Percentiles rank a stretch among this genome's conserved stretches.
Conservation (phyloP, 1,140 invertebrate species). For the Camponotus pennsylvanicus region DNA sequence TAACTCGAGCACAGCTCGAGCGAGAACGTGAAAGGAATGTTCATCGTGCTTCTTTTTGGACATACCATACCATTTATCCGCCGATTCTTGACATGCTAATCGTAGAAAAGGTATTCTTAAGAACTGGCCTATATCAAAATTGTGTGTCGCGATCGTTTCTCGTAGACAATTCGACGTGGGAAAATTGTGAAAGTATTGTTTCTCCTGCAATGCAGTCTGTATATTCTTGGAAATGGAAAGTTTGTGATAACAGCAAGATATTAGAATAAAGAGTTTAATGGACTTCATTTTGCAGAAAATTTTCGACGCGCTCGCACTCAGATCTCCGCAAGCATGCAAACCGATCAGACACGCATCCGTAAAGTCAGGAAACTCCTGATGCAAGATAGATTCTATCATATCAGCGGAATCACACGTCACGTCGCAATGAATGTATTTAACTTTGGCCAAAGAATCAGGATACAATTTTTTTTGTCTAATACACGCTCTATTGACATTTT, state of each 20-base stretch:
- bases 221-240: constrained; percentile 80
- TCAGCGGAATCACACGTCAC: constrained; percentile 86
- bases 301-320: constrained; percentile 91
- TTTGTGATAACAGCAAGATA: constrained; percentile 96
- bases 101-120: constrained; percentile 89
- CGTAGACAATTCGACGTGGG: constrained; percentile 87
- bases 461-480: constrained; percentile 88
- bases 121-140: constrained; percentile 80
- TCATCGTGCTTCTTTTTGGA: constrained; percentile 82
- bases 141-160: constrained; percentile 76
- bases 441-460: constrained; percentile 84
- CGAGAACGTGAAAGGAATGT: constrained; percentile 87
- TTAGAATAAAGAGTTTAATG: constrained; percentile 89
- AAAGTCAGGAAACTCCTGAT: constrained; percentile 81
- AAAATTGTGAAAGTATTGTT: constrained; percentile 88
- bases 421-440: constrained; percentile 88
- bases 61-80: constrained; percentile 84
- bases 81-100: constrained; percentile 88
- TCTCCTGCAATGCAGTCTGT: constrained; percentile 42
- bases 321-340: constrained; percentile 94
- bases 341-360: constrained; percentile 88
- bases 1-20: constrained; percentile 88
- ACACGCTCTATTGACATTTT: constrained; percentile 89
- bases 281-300: constrained; percentile 89
- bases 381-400: constrained; percentile 84